Base-by-base conservation (phyloP, 1,140 invertebrate species). In the Apis florea region DNA sequence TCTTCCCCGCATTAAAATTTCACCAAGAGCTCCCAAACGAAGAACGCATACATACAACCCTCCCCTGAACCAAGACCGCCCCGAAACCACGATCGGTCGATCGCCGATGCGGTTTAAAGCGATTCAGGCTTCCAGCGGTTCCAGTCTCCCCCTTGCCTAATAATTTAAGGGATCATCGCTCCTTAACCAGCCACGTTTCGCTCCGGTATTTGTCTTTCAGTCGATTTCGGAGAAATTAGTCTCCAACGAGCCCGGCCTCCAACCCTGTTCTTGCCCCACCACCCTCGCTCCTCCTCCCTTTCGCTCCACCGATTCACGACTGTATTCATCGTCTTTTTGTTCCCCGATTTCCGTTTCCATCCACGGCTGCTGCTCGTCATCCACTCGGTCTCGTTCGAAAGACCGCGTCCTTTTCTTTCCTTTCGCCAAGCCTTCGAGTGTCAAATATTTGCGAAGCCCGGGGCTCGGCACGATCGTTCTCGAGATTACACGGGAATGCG, bases 371-470 rank as follows among this genome's bases (percentile, higher is more conserved):
- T 69, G 51, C 51, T 68, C 76, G 58, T 83, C 82, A 61, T 83
- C 26, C 49, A 47, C 31, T 59, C 79, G 9, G 54, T 49, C 56
- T 58, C n/a, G 10, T 11, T 3, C 17, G 78, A 71, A 63, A 72
- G 78, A 74, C 54, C 64, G 40, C 68, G 79, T 85, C 80, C 79
- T 76, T 87, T 88, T 85, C 69, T 82, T 79, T 63, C 69, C 67
- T 64, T 40, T 6, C n/a, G n/a, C 31, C 31, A 40, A 66, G 78
- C 84, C 83, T 76, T 73, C 78, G 70, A 86, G 84, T 84, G 77
- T 91, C 90, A 90, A 91, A 91, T 91, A 91, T 91, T 91, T 91
- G 85, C 84, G 12, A 71, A 75, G 72, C 67, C 67, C 78, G n/a
- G 73, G 74, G 66, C 74, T 63, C 73, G 73, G 64, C 73, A 49